Percentiles rank a stretch among this genome's conserved stretches.
Evolutionary conservation across 2,797 vertebrate species (phyloP).

Genomic region (Zenarchopterus dispar): DNA sequence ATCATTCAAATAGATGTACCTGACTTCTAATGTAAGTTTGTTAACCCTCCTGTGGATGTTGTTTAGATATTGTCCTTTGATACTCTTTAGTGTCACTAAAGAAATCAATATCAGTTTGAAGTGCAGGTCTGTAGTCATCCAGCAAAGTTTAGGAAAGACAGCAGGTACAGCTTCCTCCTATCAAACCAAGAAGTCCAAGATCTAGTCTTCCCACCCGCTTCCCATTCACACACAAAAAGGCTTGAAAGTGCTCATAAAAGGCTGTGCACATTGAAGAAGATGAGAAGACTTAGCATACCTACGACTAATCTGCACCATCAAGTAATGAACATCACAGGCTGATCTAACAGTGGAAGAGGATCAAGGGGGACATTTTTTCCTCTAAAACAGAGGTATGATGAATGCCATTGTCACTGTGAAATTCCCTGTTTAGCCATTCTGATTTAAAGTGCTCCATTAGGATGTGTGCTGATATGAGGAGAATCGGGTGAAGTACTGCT

Average conservation of each 20-base stretch:
- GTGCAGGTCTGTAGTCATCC: too few species aligned
- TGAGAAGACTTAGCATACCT: not conserved
- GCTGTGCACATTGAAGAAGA: constrained; percentile 4
- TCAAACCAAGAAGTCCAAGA: not conserved
- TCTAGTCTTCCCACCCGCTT: not conserved
- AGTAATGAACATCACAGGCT: constrained; percentile 12
- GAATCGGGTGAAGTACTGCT: constrained; percentile 33
- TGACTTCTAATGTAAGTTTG: too few species aligned
- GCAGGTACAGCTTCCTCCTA: not conserved
- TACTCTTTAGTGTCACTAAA: not conserved
- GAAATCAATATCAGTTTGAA: not conserved
- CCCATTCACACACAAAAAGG: constrained; percentile 2
- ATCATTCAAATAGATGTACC: too few species aligned
- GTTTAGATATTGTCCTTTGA: not conserved
- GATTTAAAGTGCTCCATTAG: constrained; percentile 74
- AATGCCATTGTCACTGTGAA: constrained; percentile 66
- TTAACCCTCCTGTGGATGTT: not conserved
- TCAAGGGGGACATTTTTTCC: constrained; percentile 25
- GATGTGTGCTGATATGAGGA: constrained; percentile 65
- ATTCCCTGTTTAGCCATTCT: constrained; percentile 67
- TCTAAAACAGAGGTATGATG: constrained; percentile 62
- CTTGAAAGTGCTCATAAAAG: not conserved
- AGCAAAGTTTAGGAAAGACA: not conserved
- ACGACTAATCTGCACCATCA: constrained; percentile 7
- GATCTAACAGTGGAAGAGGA: constrained; percentile 16